phyloP scores from a whole-genome alignment of 2,113 vertebrate genomes.

The Pituophis catenifer region DNA sequence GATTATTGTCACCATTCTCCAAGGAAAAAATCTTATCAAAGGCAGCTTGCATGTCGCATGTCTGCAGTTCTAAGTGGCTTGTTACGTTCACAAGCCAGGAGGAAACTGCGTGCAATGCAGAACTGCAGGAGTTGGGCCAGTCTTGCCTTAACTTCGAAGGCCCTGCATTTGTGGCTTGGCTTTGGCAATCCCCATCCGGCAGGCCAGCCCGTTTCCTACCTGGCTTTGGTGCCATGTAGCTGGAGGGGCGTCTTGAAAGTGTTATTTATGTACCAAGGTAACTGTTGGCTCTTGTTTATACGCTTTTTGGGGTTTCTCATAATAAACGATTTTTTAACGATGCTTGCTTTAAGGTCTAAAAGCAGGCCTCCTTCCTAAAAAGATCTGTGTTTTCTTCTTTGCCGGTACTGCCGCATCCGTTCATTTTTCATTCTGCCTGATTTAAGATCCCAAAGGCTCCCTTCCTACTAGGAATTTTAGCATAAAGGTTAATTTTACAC shows the following conservation, averaged over 20 bases:
- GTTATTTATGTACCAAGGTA: background rate
- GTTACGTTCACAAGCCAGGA: background rate
- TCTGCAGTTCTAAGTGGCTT: background rate
- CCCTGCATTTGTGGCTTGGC: rapidly evolving
- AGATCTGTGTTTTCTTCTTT: background rate
- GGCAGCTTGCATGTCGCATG: background rate
- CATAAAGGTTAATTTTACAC: background rate
- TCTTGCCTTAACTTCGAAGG: background rate
- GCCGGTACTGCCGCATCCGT: background rate
- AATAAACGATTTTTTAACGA: slow-evolving; percentile 49
- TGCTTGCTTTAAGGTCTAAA: background rate
- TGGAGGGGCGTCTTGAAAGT: background rate
- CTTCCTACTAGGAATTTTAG: background rate
- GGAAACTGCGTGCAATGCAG: background rate
- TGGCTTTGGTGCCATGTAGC: slow-evolving; percentile 12
- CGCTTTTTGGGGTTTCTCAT: slow-evolving; percentile 45
- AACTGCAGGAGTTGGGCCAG: background rate
- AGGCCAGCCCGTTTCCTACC: background rate
- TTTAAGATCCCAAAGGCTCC: too few species aligned
- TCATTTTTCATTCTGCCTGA: background rate
- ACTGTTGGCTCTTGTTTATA: slow-evolving; percentile 37
- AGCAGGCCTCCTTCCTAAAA: background rate
- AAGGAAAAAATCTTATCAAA: background rate
- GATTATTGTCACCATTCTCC: background rate
- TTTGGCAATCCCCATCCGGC: background rate